Percentiles rank a stretch among this genome's conserved stretches.
These are phyloP conservation scores for Apomyelois bistriatella DNA, from an alignment of 2,888 invertebrate species.

Conservation along the genomic window DNA sequence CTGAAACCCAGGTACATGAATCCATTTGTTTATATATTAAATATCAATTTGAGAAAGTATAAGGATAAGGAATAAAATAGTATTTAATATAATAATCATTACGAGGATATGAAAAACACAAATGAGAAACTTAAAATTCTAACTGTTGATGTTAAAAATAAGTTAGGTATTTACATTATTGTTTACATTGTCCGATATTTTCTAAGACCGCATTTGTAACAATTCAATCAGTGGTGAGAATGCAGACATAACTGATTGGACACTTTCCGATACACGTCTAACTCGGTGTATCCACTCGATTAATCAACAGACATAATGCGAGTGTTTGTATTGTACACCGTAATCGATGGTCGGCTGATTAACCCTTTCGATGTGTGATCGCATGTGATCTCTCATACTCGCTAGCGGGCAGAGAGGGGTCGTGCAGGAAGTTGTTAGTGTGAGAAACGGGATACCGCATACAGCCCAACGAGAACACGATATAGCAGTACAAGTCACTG, in stretches of 20 bases:
- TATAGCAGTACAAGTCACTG: constrained; percentile 11
- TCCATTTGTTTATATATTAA: too few species aligned
- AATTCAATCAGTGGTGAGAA: background rate
- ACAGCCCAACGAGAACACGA: constrained; percentile 15
- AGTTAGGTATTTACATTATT: too few species aligned
- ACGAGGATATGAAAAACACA: too few species aligned
- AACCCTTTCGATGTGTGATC: constrained; percentile 11
- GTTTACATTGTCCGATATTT: background rate
- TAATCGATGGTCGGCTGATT: constrained; percentile 17
- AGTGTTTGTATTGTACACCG: constrained; percentile 14
- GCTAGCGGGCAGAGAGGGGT: constrained; percentile 6
- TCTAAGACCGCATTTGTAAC: background rate
- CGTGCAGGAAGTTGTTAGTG: constrained; percentile 18
- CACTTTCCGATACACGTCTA: background rate
- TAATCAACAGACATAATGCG: constrained; percentile 17
- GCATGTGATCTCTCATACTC: constrained; percentile 9
- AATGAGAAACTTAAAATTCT: too few species aligned
- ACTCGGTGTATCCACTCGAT: constrained; percentile 12
- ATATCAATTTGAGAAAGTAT: too few species aligned
- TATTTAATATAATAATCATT: too few species aligned
- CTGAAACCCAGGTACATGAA: background rate
- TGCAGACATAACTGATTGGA: background rate
- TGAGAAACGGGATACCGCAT: constrained; percentile 14
- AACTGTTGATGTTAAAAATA: too few species aligned
- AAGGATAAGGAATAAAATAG: too few species aligned